These are phyloP conservation scores for Sarcophaga rosellei DNA, from an alignment of 2,888 invertebrate species.

Conservation along the genomic window DNA sequence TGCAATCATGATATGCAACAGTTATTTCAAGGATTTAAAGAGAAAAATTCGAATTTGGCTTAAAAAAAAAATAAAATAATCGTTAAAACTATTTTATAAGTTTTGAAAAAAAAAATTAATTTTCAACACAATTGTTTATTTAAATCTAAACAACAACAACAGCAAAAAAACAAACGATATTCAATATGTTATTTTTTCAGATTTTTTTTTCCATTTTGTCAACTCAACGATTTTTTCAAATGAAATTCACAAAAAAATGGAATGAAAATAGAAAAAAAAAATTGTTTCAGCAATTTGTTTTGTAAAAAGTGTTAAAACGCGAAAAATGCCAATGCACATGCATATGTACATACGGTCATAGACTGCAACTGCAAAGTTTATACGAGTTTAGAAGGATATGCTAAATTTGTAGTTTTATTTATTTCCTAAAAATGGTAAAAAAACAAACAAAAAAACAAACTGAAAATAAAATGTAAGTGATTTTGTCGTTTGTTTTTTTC, in stretches of 20 bases:
- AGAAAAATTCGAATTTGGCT: too few relatives aligned
- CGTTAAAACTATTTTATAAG: too few relatives aligned
- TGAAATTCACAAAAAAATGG: not conserved
- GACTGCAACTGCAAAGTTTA: conserved; percentile 12
- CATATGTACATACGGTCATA: not conserved
- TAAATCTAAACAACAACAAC: not conserved
- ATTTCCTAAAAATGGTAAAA: conserved; percentile 21
- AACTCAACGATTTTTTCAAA: not conserved
- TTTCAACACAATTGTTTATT: not conserved
- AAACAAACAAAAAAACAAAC: conserved; percentile 12
- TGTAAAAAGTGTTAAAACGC: conserved; percentile 57
- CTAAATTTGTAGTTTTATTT: conserved; percentile 52
- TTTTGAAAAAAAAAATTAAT: too few relatives aligned
- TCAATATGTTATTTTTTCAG: not conserved
- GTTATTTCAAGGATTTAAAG: too few relatives aligned
- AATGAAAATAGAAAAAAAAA: conserved; percentile 11
- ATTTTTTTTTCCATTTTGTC: not conserved
- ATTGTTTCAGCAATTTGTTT: conserved; percentile 32
- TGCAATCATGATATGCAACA: too few relatives aligned
- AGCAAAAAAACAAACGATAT: not conserved
- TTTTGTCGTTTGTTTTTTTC: not conserved
- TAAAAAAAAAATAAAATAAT: too few relatives aligned
- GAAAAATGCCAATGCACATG: conserved; percentile 45
- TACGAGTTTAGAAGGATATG: conserved; percentile 34
- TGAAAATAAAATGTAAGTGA: conserved; percentile 15